phyloP scores from a whole-genome alignment of 2,113 vertebrate species.

The Australoheros scitulus region DNA sequence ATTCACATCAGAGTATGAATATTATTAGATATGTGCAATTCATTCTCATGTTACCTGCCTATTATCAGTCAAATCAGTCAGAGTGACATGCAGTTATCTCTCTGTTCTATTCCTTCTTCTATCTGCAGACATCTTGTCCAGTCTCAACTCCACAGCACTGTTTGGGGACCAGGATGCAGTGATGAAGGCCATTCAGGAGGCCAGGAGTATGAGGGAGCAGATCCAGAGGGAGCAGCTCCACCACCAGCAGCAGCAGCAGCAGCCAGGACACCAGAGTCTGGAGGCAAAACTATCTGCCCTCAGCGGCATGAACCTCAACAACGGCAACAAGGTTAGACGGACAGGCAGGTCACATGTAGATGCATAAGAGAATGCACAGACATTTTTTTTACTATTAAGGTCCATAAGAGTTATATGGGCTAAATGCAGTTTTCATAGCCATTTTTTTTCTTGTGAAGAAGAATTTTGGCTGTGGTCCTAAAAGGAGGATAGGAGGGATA shows the following conservation, averaged over 20 bases:
- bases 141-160: conserved; percentile 95
- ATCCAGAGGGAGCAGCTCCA: conserved; percentile 92
- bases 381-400: neutral
- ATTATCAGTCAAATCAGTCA: neutral
- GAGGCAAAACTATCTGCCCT: conserved; percentile 92
- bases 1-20: neutral
- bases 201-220: conserved; percentile 97
- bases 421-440: neutral
- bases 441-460: conserved; percentile 11
- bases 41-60: neutral
- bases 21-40: neutral
- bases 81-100: neutral
- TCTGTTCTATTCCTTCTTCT: conserved; percentile 1
- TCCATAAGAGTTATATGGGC: conserved; percentile 1
- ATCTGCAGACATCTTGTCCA: conserved; percentile 93
- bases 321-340: conserved; percentile 92
- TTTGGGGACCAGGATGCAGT: conserved; percentile 99
- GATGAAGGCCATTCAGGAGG: conserved; percentile 99
- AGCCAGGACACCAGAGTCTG: conserved; percentile 77
- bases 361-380: neutral
- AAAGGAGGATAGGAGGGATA: neutral
- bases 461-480: neutral
- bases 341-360: conserved; percentile 1
- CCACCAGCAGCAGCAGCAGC: conserved; percentile 89
- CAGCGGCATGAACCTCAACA: conserved; percentile 90